Evolutionary conservation across 2,888 invertebrate genomes (phyloP), one percentile per base, ranked within the genome.

Genomic region (Argyra leucocephala): DNA sequence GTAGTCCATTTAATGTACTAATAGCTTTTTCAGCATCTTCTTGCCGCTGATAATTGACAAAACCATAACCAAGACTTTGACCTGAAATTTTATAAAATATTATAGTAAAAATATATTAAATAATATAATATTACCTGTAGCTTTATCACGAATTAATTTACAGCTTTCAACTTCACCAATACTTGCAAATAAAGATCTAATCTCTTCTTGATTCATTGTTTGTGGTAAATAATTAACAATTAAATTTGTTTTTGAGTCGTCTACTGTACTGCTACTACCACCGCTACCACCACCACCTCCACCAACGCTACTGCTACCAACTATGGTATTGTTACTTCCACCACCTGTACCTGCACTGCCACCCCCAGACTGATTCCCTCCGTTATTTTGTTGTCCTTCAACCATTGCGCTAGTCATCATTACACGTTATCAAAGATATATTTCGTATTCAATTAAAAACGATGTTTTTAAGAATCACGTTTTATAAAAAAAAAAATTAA

Each of bases 1-100:
- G 88, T 72, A 99, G 88, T 74, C 98, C 98, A 82, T 99, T 99
- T 75, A 99, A 86, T 67, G 96, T 96, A 81, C 90, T 90, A 81
- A 99, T 97, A 71, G 99, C 99, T 83, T 98, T 97, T 80, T 96
- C 94, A 68, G 99, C 99, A 82, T 99, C 98, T 82, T 96, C 96
- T 69, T 93, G 88, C 75, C 93, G 88, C 79, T 95, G 93, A 83
- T 97, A 99, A 86, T 99, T 99, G 76, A 99, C 99, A 84, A 99
- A 99, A 75, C 98, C 99, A 82, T 99, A 99, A 76, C 99, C 99
- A 79, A 99, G 88, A 83, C 96, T 97, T 85, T 99, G 99, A 76
- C 98, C 99, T 80, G 66, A 66, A 69, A 22, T 48, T 37, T 58
- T 10, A 63, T 12, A 59, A 63, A 64, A 57, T 2, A 36, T 59